Conservation (phyloP, 2,888 invertebrate species). For the Pristionchus maxplancki region DNA sequence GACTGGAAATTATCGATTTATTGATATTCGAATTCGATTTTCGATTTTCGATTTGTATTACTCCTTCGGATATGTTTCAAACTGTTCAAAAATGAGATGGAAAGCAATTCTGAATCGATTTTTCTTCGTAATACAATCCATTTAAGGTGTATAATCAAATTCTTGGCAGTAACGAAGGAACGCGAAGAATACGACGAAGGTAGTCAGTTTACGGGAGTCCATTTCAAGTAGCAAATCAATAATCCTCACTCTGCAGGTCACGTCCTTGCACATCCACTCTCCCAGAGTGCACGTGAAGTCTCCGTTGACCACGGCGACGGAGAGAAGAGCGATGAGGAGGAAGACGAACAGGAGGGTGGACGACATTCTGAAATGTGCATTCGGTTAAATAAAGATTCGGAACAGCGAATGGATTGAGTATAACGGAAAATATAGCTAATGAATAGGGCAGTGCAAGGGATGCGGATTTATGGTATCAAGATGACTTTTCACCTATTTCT, state of each 20-base stretch:
- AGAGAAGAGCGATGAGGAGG: conserved; percentile 61
- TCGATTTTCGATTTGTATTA: not conserved
- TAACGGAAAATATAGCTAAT: too few species aligned
- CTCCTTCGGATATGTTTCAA: not conserved
- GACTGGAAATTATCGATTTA: conserved; percentile 52
- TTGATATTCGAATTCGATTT: not conserved
- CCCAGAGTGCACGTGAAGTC: conserved; percentile 67
- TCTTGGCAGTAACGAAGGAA: too few species aligned
- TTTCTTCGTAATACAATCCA: too few species aligned
- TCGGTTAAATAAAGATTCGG: too few species aligned
- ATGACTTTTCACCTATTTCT: too few species aligned
- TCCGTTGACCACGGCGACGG: conserved; percentile 59
- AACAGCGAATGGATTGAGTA: too few species aligned
- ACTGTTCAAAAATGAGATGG: not conserved
- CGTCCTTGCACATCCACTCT: conserved; percentile 61
- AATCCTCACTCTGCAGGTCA: conserved; percentile 65
- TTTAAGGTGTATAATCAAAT: too few species aligned
- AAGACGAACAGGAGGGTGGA: conserved; percentile 52
- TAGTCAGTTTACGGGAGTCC: too few species aligned
- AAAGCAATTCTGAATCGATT: too few species aligned
- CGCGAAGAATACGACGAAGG: too few species aligned
- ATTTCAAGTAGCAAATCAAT: not conserved
- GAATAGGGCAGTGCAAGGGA: too few species aligned
- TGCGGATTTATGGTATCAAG: too few species aligned
- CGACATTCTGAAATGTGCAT: not conserved